These are phyloP conservation scores for Paracentrotus lividus DNA, from an alignment of 53 echinoderm and acorn worm genomes.

Conservation along the genomic window DNA sequence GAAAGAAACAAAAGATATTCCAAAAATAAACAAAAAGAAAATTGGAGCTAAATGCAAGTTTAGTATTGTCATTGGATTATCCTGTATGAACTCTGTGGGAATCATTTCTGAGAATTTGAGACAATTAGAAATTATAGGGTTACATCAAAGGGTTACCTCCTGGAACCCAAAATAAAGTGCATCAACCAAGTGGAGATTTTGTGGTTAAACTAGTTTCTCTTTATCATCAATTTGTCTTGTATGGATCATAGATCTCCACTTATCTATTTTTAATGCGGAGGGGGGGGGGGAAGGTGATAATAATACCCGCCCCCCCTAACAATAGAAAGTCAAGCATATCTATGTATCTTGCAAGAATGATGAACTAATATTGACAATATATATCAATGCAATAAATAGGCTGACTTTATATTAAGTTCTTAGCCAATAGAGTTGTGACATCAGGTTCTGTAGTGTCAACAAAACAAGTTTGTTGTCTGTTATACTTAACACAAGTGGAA, in stretches of 20 bases:
- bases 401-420: no score
- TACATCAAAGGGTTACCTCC: not conserved
- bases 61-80: not conserved
- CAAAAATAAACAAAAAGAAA: no score
- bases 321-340: not conserved
- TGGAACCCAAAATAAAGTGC: not conserved
- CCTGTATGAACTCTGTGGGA: slow-evolving; percentile 12
- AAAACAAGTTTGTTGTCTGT: not conserved
- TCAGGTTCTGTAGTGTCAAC: no score
- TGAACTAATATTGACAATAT: not conserved
- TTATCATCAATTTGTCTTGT: not conserved
- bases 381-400: no score
- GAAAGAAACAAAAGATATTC: not conserved
- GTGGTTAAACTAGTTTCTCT: not conserved
- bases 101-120: not conserved
- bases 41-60: no score
- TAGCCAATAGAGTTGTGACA: no score
- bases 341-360: not conserved
- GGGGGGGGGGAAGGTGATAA: no score
- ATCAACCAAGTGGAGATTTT: not conserved
- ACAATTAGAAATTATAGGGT: not conserved
- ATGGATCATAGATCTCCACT: no score
- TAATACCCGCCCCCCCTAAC: no score
- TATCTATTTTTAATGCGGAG: no score
- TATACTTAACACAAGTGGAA: not conserved